Conservation (phyloP, 37 sponge, comb jelly and placozoan species). For the Eunapius fragilis region DNA sequence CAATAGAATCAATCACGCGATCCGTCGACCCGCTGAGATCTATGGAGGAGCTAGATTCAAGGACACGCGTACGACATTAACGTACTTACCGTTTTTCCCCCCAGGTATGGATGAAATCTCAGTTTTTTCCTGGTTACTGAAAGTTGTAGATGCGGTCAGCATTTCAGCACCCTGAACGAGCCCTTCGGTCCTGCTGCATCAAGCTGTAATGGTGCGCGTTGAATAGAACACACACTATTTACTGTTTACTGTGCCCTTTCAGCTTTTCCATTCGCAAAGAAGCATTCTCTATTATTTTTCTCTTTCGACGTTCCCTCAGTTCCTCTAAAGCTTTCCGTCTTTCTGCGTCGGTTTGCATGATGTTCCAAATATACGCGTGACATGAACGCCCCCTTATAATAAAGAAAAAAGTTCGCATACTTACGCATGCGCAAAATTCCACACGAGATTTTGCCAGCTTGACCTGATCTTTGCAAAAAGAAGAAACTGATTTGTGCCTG, state of each 20-base stretch:
- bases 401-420: neutral
- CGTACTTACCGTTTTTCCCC: neutral
- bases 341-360: neutral
- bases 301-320: constrained; percentile 20
- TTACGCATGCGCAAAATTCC: constrained; percentile 50
- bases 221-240: constrained; percentile 7
- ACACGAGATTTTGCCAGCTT: constrained; percentile 2
- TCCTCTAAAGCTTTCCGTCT: neutral
- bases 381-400: neutral
- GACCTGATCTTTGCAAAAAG: neutral
- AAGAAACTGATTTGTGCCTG: neutral
- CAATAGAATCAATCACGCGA: neutral
- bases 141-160: neutral
- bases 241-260: neutral
- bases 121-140: neutral
- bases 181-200: neutral
- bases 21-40: neutral
- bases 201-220: constrained; percentile 9
- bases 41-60: neutral
- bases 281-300: constrained; percentile 44
- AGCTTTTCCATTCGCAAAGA: constrained; percentile 39
- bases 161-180: neutral
- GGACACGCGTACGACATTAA: neutral
- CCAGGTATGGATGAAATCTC: neutral
- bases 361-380: neutral